These are phyloP conservation scores for Meriones unguiculatus DNA, from an alignment of 2,113 vertebrate genomes.

Conservation along the genomic window DNA sequence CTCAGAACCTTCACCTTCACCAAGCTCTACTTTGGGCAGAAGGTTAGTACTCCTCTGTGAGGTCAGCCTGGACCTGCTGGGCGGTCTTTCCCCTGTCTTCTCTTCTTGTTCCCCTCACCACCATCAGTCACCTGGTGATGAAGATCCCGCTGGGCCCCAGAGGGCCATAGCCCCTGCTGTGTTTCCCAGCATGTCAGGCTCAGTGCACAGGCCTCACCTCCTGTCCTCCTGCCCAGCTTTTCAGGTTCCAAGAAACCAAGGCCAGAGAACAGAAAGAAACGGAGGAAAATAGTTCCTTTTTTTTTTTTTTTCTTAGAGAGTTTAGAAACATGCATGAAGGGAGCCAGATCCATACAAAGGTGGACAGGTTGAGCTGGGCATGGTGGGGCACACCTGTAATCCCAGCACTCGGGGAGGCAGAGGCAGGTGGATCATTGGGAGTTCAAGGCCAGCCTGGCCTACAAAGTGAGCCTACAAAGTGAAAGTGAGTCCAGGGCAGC, in stretches of 20 bases:
- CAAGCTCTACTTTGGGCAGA: conserved; percentile 95
- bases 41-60: conserved; percentile 81
- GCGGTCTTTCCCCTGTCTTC: background rate
- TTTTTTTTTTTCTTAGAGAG: background rate
- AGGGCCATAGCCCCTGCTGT: fast-evolving
- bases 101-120: no score
- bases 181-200: background rate
- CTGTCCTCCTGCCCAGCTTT: no score
- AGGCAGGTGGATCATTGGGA: no score
- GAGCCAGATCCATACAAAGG: background rate
- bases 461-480: no score
- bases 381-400: no score
- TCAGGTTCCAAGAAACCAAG: background rate
- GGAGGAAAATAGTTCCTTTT: background rate
- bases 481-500: no score
- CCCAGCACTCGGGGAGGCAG: no score
- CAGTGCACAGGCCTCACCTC: background rate
- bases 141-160: background rate
- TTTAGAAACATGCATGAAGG: background rate
- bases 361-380: no score
- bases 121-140: background rate
- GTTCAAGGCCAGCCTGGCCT: no score
- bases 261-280: background rate
- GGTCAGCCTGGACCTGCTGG: background rate
- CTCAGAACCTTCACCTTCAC: conserved; percentile 95